Evolutionary conservation across 2,113 vertebrate species (phyloP), one percentile per base, ranked within the genome.

Genomic region (Dromaius novaehollandiae): DNA sequence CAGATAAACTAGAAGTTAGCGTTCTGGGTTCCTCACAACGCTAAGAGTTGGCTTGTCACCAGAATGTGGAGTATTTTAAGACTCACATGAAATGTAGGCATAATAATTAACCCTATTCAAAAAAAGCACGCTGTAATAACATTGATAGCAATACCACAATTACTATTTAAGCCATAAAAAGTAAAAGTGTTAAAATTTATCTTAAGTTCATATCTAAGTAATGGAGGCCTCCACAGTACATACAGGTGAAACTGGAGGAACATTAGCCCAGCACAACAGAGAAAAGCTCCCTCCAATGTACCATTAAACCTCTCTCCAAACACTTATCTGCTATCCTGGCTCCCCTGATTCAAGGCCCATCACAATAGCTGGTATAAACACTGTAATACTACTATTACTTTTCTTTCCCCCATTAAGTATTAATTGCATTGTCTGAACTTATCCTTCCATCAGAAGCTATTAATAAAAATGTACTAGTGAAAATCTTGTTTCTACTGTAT

Each of bases 381-480:
- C 56, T 60, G 32, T 19, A 88, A 83, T 34, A 70, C 10, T 58
- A 4, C 11, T 75, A 61, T 1, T 70, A 36, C 12, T 95, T 84
- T 90, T 34, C 34, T 71, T 58, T 75, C 2, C 7, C 6, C 6
- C 15, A 77, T 83, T 71, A 55, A 48, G 46, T 93, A 46, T 73
- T 68, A 74, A 58, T 61, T 74, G n/a, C 12, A 38, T 13, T 82
- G 78, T n/a, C 73, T 78, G 80, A 86, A 71, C 60, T 90, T 95
- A 93, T 90, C 77, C 69, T 95, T 84, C 56, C 30, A 89, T 95
- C 86, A 83, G 88, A 90, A 53, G 46, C 74, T 90, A 92, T 93
- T 92, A 84, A 95, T 84, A 90, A 90, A 93, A 95, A 88, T 0
- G 2, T 84, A 58, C 20, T 6, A 64, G 15, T 7, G 42, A 93